Base-by-base conservation (phyloP, 2,888 invertebrate species). In the Tiliacea aurago region DNA sequence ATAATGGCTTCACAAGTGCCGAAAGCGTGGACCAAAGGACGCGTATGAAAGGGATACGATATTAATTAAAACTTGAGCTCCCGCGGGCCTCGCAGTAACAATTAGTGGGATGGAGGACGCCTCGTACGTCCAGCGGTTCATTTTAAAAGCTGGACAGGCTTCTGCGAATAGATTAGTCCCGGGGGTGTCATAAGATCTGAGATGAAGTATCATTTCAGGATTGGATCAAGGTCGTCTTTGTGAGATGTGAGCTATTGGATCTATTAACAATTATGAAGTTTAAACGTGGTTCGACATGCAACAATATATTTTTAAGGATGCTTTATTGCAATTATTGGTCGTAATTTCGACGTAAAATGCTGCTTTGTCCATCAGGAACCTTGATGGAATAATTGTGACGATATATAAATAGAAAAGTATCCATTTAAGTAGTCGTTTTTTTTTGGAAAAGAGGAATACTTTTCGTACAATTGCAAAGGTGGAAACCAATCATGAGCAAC, bases 51-150 rank as follows among this genome's bases (percentile, higher is more conserved):
- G 81, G 78, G 86, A 81, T 83, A 84, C 81, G 73, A 85, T 85
- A 85, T 87, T 85, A 87, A 85, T 85, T 85, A 85, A 85, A 85
- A 85, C 81, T 85, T 63, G 61, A 73, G 75, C 53, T 85, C 86
- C 75, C 86, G 67, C 86, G 76, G 69, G 84, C 53, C 56, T 59
- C 75, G 70, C 87, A 62, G 80, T 77, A 79, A 87, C 84, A 87
- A 85, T 85, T 85, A 87, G 86, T 80, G 80, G 69, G 74, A 58
- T 45, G 70, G 72, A 71, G 78, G 76, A 70, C 37, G 75, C 74
- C 67, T 68, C 79, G 79, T 83, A 73, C 67, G 71, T 13, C 75
- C 69, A 83, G 37, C 78, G 51, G 78, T 71, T 77, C 68, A 51
- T 74, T 85, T 82, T 70, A 58, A 83, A 78, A 79, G 53, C 84